Conservation (phyloP, 2,113 vertebrate genomes). For the Misgurnus mizolepis region DNA sequence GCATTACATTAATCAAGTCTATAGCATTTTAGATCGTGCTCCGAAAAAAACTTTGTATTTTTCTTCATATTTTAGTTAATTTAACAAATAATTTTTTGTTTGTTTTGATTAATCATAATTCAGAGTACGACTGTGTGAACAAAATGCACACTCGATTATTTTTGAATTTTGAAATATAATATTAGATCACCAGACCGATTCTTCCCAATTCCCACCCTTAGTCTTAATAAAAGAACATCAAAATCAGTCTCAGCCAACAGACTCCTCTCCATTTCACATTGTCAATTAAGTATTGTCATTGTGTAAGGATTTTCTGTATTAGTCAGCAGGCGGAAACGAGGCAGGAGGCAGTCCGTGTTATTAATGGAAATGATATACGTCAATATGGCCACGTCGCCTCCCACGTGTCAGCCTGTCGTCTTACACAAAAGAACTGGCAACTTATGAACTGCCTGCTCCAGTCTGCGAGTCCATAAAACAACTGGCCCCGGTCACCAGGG, state of each 20-base stretch:
- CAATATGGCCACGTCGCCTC: conserved; percentile 93
- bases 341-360: conserved; percentile 82
- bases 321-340: conserved; percentile 85
- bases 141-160: too few species aligned
- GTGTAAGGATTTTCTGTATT: conserved; percentile 27
- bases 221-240: neutral
- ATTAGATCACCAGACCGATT: too few species aligned
- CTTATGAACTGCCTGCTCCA: conserved; percentile 95
- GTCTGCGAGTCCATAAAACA: conserved; percentile 96
- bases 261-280: conserved; percentile 27
- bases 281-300: conserved; percentile 38
- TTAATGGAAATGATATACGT: conserved; percentile 96
- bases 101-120: too few species aligned
- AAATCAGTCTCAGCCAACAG: neutral
- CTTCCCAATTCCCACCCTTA: neutral
- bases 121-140: too few species aligned
- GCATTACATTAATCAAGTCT: too few species aligned
- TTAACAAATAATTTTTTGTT: too few species aligned
- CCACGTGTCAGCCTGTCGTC: conserved; percentile 90
- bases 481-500: conserved; percentile 86
- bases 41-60: too few species aligned
- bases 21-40: too few species aligned
- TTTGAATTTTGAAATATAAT: too few species aligned
- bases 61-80: too few species aligned
- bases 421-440: conserved; percentile 86